These are phyloP conservation scores for Gila robusta DNA, from an alignment of 2,797 vertebrate genomes.

Conservation along the genomic window DNA sequence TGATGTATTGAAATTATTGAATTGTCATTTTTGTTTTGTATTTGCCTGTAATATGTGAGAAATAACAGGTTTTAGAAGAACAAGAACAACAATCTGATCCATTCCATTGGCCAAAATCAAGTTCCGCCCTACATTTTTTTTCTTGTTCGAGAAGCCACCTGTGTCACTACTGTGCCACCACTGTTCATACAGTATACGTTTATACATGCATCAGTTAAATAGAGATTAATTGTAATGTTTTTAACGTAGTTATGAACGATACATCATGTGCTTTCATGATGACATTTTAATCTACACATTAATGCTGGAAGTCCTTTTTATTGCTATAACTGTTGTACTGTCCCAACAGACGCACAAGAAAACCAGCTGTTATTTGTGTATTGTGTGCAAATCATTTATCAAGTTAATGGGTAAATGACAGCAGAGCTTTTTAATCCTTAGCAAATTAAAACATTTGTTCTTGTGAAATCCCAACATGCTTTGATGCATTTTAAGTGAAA, in stretches of 20 bases:
- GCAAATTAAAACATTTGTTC: conserved; percentile 6
- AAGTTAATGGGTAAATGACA: not conserved
- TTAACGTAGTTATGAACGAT: not conserved
- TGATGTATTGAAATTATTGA: not conserved
- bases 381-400: not conserved
- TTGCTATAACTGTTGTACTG: not conserved
- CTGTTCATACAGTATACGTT: not conserved
- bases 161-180: not conserved
- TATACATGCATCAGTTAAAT: not conserved
- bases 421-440: not conserved
- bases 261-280: not conserved
- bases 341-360: not conserved
- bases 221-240: not conserved
- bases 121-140: not conserved
- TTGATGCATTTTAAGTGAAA: not conserved
- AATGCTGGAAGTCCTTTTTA: not conserved
- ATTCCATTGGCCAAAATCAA: not conserved
- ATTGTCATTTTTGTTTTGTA: not conserved
- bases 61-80: not conserved
- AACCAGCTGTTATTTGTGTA: not conserved
- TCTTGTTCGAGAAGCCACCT: not conserved
- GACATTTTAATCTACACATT: not conserved
- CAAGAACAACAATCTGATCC: not conserved
- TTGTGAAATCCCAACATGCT: conserved; percentile 5
- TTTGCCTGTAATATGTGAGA: not conserved